Percentiles rank a stretch among this genome's conserved stretches.
Conservation (phyloP, 2,113 vertebrate genomes). For the Pseudolaguvia tuberculata region DNA sequence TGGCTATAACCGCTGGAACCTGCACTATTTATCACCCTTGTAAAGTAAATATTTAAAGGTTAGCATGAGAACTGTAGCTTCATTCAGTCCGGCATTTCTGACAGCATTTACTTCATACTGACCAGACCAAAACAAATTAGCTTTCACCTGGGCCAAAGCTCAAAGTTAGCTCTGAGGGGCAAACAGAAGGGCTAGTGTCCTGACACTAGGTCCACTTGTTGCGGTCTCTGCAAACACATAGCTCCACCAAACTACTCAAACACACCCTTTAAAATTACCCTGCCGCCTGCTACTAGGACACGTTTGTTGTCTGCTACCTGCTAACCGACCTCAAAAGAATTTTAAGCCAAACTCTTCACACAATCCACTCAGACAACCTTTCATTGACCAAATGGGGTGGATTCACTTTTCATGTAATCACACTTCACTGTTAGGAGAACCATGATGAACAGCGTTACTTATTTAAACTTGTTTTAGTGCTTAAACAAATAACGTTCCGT, state of each 20-base stretch:
- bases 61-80: conserved; percentile 27
- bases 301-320: conserved; percentile 35
- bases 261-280: conserved; percentile 39
- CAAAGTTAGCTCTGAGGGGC: conserved; percentile 27
- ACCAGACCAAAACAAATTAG: conserved; percentile 53
- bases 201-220: conserved; percentile 26
- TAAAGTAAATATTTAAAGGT: conserved; percentile 38
- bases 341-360: conserved; percentile 22
- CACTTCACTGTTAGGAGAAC: conserved; percentile 20
- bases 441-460: neutral
- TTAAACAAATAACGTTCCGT: neutral
- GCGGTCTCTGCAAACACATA: conserved; percentile 51
- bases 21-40: conserved; percentile 30
- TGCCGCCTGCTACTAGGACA: conserved; percentile 28
- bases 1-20: conserved; percentile 10
- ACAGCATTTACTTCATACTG: conserved; percentile 47
- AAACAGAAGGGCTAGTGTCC: conserved; percentile 53
- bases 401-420: conserved; percentile 26
- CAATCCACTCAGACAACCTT: conserved; percentile 31
- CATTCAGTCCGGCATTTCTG: conserved; percentile 31
- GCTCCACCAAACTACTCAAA: conserved; percentile 41
- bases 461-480: conserved; percentile 3
- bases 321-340: conserved; percentile 11
- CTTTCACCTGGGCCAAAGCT: conserved; percentile 34
- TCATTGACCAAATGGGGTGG: conserved; percentile 35